Percentiles rank a stretch among this genome's conserved stretches.
These are phyloP conservation scores for Drosophila lowei DNA, from an alignment of 1,140 invertebrate genomes.

Conservation along the genomic window DNA sequence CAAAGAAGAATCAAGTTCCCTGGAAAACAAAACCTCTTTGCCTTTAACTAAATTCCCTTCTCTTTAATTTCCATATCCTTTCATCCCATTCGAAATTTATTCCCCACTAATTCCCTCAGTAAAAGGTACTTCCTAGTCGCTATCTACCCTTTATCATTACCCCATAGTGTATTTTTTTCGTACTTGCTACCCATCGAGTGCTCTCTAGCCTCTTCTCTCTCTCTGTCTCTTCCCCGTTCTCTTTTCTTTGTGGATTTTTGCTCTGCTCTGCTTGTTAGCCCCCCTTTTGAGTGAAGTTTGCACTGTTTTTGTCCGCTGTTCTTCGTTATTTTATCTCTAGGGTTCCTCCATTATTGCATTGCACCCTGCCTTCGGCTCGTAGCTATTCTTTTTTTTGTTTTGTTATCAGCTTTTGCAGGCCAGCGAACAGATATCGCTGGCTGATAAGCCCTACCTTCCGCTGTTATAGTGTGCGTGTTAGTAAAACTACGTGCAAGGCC, in stretches of 20 bases:
- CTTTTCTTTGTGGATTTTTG: too few relatives aligned
- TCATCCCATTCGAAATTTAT: too few relatives aligned
- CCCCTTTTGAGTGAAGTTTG: constrained; percentile 37
- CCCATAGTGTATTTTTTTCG: constrained; percentile 5
- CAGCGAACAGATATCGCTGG: constrained; percentile 47
- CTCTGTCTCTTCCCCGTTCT: too few relatives aligned
- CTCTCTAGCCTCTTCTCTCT: neutral
- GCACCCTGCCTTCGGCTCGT: neutral
- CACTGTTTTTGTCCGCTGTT: constrained; percentile 26
- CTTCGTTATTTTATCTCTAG: too few relatives aligned
- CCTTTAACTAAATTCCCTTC: too few relatives aligned
- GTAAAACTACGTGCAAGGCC: constrained; percentile 28
- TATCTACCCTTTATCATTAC: neutral
- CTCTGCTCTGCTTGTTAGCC: constrained; percentile 20
- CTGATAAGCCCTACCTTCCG: constrained; percentile 42
- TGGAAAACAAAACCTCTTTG: too few relatives aligned
- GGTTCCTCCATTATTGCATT: constrained; percentile 5
- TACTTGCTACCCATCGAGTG: neutral
- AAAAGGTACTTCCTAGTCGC: too few relatives aligned
- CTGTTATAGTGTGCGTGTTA: constrained; percentile 23
- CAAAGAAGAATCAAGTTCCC: too few relatives aligned
- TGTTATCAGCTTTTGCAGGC: constrained; percentile 75
- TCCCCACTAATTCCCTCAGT: too few relatives aligned
- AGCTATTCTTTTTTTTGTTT: constrained; percentile 13
- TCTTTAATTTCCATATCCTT: too few relatives aligned